Base-by-base conservation (phyloP, 1,140 invertebrate species). In the Tetranychus urticae region DNA sequence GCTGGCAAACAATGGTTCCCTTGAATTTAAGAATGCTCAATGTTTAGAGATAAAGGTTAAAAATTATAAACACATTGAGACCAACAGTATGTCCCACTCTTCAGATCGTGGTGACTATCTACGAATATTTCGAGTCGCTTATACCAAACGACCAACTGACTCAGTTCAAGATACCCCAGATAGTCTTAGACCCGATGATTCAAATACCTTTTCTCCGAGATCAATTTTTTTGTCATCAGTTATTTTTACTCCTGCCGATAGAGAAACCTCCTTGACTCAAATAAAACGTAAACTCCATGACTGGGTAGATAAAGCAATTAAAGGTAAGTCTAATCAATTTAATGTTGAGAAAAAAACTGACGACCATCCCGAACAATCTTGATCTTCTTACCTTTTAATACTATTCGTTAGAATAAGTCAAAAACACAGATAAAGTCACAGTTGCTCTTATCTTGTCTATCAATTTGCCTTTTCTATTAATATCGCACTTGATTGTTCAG, bases 11-110 rank as follows among this genome's bases (percentile, higher is more conserved):
- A 36, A 56, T 34, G 39, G 39, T 5, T 42, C 14, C 1, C 12
- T 52, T 34, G 35, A 64, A 54, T 64, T 64, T 36, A 14, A 58
- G 45, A 64, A 64, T 42, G 63, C 60, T 42, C 63, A 64, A 48
- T 64, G 62, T 3, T 39, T 64, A 6, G 63, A 64, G n/a, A 55
- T 64, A 14, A 64, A 64, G 42, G 36, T 45, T 10, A 59, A 59
- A 47, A 3, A 13, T 12, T n/a, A 42, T n/a, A 34, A 33, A 12
- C 12, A 12, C 39, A 23, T 59, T n/a, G 63, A 64, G 3, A 47
- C 63, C 7, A 31, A 61, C 35, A 48, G 14, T 4, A 56, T 63
- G 34, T 52, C 63, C 4, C 60, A 64, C 60, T 31, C 57, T 35
- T 45, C 61, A 34, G 60, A 64, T 14, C 60, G 52, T 52, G 63